Conservation (phyloP, 2,797 vertebrate species). For the Masticophis lateralis region DNA sequence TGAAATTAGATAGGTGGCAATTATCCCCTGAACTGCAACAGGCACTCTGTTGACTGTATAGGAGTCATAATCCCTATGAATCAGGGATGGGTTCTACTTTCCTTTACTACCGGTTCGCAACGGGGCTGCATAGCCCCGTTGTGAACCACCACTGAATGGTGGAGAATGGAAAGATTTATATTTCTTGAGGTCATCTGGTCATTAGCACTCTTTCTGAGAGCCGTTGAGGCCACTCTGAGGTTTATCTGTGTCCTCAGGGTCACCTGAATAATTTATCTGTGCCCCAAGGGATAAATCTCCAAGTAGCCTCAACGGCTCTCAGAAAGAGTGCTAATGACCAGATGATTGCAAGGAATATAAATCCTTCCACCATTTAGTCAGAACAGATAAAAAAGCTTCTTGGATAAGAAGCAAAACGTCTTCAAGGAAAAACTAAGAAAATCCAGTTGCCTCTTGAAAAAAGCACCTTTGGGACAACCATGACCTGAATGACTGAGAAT, state of each 20-base stretch:
- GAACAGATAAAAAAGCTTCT: not conserved
- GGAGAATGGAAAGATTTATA: not conserved
- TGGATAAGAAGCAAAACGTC: not conserved
- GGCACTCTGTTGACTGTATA: not conserved
- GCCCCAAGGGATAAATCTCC: not conserved
- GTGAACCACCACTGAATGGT: not conserved
- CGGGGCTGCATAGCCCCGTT: too few species aligned
- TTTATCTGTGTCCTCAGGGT: not conserved
- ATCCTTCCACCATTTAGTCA: not conserved
- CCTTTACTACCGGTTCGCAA: too few species aligned
- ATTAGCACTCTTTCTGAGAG: not conserved
- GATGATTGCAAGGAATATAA: not conserved
- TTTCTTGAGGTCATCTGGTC: not conserved
- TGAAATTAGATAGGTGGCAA: not conserved
- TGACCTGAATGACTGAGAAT: too few species aligned
- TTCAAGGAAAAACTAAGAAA: not conserved
- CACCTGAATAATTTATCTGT: not conserved
- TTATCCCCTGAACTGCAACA: not conserved
- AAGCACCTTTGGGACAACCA: not conserved
- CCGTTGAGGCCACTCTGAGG: not conserved
- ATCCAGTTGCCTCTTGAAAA: not conserved
- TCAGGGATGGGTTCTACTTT: too few species aligned
- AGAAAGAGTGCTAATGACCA: not conserved
- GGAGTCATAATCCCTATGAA: not conserved
- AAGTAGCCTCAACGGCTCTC: not conserved